Conservation (phyloP, 1,140 invertebrate species). For the Pogonomyrmex californicus region DNA sequence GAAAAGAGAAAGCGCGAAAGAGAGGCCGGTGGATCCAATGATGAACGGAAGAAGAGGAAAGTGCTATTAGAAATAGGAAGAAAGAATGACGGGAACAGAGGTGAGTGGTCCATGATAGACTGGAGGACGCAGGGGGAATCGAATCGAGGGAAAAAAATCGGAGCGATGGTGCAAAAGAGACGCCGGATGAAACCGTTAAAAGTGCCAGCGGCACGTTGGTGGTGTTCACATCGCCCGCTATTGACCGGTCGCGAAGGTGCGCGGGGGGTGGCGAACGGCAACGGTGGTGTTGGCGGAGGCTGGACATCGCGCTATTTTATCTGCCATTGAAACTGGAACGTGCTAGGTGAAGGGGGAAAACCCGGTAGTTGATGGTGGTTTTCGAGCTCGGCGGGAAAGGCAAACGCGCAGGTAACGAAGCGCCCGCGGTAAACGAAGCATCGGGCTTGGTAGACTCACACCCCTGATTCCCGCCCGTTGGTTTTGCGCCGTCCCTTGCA, state of each 20-base stretch:
- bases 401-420: constrained; percentile 72
- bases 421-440: constrained; percentile 60
- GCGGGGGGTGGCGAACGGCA: constrained; percentile 34
- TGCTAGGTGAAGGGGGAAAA: constrained; percentile 30
- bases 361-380: constrained; percentile 65
- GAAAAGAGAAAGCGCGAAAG: background rate
- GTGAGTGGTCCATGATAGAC: constrained; percentile 20
- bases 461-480: background rate
- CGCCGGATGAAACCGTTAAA: constrained; percentile 66
- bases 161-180: background rate
- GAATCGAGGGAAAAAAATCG: background rate
- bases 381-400: constrained; percentile 68
- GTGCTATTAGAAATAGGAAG: constrained; percentile 22
- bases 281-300: constrained; percentile 62
- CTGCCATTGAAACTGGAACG: constrained; percentile 76
- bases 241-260: constrained; percentile 66
- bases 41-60: constrained; percentile 44
- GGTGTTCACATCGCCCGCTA: constrained; percentile 71
- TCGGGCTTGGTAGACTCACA: constrained; percentile 33
- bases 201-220: constrained; percentile 70
- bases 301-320: constrained; percentile 75
- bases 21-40: constrained; percentile 7
- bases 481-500: background rate
- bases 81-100: constrained; percentile 30
- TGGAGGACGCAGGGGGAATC: background rate